These are phyloP conservation scores for Sinhomidia bicolor DNA, from an alignment of 2,888 invertebrate species.

Conservation along the genomic window DNA sequence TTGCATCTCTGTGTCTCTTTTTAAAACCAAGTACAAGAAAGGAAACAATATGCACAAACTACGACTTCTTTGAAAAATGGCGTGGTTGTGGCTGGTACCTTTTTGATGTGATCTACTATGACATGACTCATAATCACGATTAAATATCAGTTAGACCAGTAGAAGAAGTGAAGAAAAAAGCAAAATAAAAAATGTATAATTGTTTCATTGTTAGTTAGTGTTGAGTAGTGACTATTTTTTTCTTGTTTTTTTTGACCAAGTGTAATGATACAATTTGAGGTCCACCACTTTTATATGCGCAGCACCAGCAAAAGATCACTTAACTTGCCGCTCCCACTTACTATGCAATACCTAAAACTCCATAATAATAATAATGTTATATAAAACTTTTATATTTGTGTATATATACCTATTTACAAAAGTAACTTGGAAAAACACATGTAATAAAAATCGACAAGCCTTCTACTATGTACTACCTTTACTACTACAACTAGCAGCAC, in stretches of 20 bases:
- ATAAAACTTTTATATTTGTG: neutral
- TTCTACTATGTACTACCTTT: neutral
- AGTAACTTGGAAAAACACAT: neutral
- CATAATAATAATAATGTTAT: neutral
- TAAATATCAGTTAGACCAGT: neutral
- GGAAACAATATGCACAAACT: neutral
- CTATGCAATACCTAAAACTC: neutral
- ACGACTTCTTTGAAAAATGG: neutral
- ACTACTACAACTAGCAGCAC: neutral
- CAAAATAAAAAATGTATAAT: neutral
- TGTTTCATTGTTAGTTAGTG: neutral
- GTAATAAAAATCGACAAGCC: conserved; percentile 14
- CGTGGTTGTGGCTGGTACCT: conserved; percentile 50
- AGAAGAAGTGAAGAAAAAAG: neutral
- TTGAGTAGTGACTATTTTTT: conserved; percentile 4
- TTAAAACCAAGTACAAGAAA: neutral
- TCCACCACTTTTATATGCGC: neutral
- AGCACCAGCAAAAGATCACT: conserved; percentile 19
- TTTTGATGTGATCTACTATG: conserved; percentile 36
- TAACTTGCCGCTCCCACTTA: conserved; percentile 28
- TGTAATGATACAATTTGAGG: conserved; percentile 25
- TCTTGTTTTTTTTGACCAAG: conserved; percentile 2
- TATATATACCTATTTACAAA: neutral
- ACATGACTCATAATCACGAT: conserved; percentile 51
- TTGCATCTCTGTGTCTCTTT: neutral